Evolutionary conservation across 2,797 vertebrate genomes (phyloP), one percentile per base, ranked within the genome.

Genomic region (Manis crassicaudata): DNA sequence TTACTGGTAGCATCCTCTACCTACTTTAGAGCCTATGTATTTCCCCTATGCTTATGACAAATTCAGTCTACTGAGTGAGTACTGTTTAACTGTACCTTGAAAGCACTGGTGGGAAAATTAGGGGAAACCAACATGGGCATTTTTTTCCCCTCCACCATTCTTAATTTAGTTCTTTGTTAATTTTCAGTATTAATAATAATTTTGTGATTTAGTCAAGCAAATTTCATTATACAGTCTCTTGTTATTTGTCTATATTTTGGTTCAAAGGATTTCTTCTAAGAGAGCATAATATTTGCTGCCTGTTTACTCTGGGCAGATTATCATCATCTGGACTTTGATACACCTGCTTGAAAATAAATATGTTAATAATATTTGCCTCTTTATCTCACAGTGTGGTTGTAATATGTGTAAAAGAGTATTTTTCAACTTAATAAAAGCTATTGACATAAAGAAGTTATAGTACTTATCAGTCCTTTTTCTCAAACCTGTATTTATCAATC

Each of bases 61-160:
- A 17, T 85, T 58, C 80, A 17, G 25, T 18, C 75, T 56, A 50
- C 37, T 35, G 29, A 95, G 11, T 68, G 58, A 92, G 7, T 68
- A 27, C 18, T 56, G 35, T 76, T 92, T 82, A 88, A 82, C 62
- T 80, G 10, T 32, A n/a, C 4, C 13, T 81, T 94, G 58, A 88
- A 92, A 96, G 50, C 25, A 56, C 67, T 80, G 89, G 46, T 70
- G 94, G 76, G 96, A 84, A 89, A 52, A 37, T n/a, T 86, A 82
- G 62, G 54, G n/a, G 54, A 85, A 96, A 85, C 50, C 18, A 73
- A 87, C 56, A 73, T 65, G 89, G 67, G 14, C 62, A 72, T 94
- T 62, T 84, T 77, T 73, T 92, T 76, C 3, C 10, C 8, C 1
- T 82, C 17, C n/a, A 54, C 13, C 25, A 32, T 79, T 91, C 46